phyloP scores from a whole-genome alignment of 2,888 invertebrate species.

The Scelioninae gen. 1 region DNA sequence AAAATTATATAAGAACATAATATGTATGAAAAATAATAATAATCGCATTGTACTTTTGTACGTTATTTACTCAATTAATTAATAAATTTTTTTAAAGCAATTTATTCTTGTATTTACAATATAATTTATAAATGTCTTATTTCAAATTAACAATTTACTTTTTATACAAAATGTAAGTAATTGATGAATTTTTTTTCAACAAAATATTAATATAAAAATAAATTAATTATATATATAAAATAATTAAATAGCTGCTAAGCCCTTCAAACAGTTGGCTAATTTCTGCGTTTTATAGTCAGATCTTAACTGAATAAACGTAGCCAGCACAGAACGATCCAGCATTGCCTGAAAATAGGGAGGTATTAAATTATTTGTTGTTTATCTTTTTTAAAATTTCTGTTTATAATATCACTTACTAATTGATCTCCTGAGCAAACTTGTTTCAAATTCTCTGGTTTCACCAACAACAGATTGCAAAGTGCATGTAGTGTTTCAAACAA shows the following conservation, averaged over 20 bases:
- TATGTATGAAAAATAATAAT: too few relatives aligned
- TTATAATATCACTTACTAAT: conserved; percentile 88
- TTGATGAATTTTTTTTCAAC: not conserved
- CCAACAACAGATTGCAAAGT: conserved; percentile 96
- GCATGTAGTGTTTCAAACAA: conserved; percentile 98
- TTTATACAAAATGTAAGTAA: not conserved
- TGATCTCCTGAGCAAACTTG: conserved; percentile 98
- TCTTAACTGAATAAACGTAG: conserved; percentile 96
- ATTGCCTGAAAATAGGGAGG: conserved; percentile 93
- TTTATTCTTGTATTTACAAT: not conserved
- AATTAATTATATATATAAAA: conserved; percentile 4
- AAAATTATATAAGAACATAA: not conserved
- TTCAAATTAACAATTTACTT: not conserved
- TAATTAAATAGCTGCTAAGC: conserved; percentile 78
- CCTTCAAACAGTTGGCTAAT: conserved; percentile 86
- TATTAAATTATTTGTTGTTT: not conserved
- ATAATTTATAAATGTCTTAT: conserved; percentile 16
- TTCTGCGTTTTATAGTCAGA: conserved; percentile 97
- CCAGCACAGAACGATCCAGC: conserved; percentile 94
- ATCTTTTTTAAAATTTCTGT: not conserved
- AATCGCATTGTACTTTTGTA: too few relatives aligned
- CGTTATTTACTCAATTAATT: too few relatives aligned
- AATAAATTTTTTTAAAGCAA: too few relatives aligned
- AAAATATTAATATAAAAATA: too few relatives aligned
- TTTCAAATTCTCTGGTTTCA: conserved; percentile 97